Percentiles rank a stretch among this genome's conserved stretches.
phyloP scores from a whole-genome alignment of 2,888 invertebrate species.

The Cheilosia impressa region DNA sequence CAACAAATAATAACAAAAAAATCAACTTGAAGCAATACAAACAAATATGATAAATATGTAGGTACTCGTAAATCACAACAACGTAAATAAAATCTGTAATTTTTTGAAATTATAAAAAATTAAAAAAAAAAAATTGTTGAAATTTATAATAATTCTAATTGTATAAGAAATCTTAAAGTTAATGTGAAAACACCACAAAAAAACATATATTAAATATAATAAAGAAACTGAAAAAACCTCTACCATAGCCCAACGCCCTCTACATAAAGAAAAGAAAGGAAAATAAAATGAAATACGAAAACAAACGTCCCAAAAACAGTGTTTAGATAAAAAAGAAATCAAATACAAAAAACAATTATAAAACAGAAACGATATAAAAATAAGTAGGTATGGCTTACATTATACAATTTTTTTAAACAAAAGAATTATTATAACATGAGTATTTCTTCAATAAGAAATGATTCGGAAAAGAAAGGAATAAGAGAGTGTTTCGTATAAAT shows the following conservation, averaged over 20 bases:
- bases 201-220: constrained; percentile 37
- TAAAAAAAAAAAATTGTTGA: constrained; percentile 57
- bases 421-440: constrained; percentile 22
- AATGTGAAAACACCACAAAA: constrained; percentile 22
- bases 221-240: constrained; percentile 63
- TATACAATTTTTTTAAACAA: constrained; percentile 50
- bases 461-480: constrained; percentile 3
- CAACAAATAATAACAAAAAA: constrained; percentile 18
- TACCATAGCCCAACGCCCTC: constrained; percentile 73
- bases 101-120: constrained; percentile 44
- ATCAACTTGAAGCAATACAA: constrained; percentile 61
- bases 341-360: constrained; percentile 1
- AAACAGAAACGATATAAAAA: constrained; percentile 7
- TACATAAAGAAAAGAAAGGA: constrained; percentile 39
- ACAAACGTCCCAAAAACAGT: constrained; percentile 64
- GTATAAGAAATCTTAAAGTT: constrained; percentile 64
- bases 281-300: constrained; percentile 35
- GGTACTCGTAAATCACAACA: constrained; percentile 39
- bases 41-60: constrained; percentile 14
- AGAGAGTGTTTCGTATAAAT: constrained; percentile 19
- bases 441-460: constrained; percentile 17
- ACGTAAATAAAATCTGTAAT: constrained; percentile 46
- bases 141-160: constrained; percentile 63
- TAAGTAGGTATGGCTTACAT: constrained; percentile 43
- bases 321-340: constrained; percentile 60